These are phyloP conservation scores for Toxostoma redivivum DNA, from an alignment of 2,113 vertebrate species.

Conservation along the genomic window DNA sequence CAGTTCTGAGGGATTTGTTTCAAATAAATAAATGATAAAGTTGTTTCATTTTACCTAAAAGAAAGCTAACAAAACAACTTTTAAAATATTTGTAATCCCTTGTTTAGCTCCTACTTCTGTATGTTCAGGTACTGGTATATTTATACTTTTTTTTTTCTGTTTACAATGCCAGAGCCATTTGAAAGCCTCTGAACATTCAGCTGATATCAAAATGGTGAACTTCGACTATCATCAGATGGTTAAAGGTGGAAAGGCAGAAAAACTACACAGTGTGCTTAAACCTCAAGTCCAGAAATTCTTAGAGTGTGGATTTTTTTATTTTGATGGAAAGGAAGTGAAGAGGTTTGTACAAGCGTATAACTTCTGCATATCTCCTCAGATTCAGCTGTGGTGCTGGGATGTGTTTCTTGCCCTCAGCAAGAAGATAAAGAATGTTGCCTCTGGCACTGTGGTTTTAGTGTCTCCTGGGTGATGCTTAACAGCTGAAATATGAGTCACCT, in stretches of 20 bases:
- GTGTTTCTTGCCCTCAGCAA: not conserved
- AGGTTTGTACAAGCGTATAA: conserved; percentile 78
- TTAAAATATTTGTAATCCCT: not conserved
- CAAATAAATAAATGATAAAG: not conserved
- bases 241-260: conserved; percentile 93
- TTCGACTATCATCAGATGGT: conserved; percentile 99
- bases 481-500: not conserved
- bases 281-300: conserved; percentile 87
- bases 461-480: not conserved
- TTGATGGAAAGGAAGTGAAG: conserved; percentile 85
- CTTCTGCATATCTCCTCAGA: not conserved
- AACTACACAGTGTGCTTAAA: conserved; percentile 88
- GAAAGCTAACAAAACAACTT: not conserved
- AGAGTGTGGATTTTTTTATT: conserved; percentile 94
- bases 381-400: not conserved
- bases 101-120: not conserved
- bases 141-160: not conserved
- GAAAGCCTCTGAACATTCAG: conserved; percentile 91
- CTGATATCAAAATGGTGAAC: conserved; percentile 91
- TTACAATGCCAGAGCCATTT: conserved; percentile 85
- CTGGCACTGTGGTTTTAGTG: not conserved
- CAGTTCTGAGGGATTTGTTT: not conserved
- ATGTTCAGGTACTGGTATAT: not conserved
- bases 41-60: not conserved
- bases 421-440: not conserved